phyloP scores from a whole-genome alignment of 2,797 vertebrate species.

The Coregonus suidteri region DNA sequence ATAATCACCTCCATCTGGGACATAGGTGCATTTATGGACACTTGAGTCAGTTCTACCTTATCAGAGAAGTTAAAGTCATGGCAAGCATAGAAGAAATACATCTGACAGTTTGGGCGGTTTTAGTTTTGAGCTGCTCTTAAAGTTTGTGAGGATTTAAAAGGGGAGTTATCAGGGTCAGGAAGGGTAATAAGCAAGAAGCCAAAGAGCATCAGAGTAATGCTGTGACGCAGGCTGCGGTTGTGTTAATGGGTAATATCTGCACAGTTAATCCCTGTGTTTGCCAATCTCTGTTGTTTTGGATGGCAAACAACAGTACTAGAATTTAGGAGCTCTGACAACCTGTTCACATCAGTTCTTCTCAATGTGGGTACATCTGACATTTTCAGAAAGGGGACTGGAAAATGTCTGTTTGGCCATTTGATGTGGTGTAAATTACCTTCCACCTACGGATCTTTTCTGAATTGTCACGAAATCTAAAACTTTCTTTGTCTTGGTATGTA shows the following conservation, averaged over 20 bases:
- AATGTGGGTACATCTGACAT: background rate
- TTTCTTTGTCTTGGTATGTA: background rate
- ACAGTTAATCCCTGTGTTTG: background rate
- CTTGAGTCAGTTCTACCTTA: background rate
- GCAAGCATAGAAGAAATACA: background rate
- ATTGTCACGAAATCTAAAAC: background rate
- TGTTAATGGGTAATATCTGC: constrained; percentile 5
- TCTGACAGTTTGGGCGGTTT: background rate
- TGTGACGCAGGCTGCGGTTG: background rate
- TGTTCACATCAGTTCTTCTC: background rate
- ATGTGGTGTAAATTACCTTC: background rate
- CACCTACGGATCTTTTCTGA: background rate
- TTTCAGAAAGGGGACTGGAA: background rate
- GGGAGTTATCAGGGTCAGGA: background rate
- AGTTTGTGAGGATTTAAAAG: background rate
- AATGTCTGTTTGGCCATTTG: background rate
- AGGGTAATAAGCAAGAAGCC: background rate
- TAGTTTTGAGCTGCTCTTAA: background rate
- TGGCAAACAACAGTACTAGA: background rate
- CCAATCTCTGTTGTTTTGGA: background rate
- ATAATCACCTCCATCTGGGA: background rate
- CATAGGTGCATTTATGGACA: background rate
- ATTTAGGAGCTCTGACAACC: background rate
- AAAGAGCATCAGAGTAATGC: background rate
- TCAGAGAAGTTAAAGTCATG: background rate